These are phyloP conservation scores for Phenganax marumi DNA, from an alignment of 92 coral and sea anemone species.

Conservation along the genomic window DNA sequence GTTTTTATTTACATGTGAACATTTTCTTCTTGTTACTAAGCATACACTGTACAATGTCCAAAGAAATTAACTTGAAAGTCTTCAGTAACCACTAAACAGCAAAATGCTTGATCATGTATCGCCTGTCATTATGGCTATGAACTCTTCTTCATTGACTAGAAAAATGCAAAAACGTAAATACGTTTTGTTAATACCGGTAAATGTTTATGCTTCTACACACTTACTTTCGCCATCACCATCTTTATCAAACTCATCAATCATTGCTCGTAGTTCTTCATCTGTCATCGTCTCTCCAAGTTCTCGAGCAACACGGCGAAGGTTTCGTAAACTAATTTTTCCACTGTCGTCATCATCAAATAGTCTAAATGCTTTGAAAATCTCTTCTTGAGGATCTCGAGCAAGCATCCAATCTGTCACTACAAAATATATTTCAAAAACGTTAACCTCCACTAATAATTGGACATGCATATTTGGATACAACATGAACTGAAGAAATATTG, in stretches of 20 bases:
- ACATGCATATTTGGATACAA: neutral
- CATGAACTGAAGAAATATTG: neutral
- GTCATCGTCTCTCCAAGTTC: slow-evolving; percentile 99
- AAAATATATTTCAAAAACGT: neutral
- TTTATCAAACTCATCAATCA: slow-evolving; percentile 99
- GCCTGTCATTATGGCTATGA: slow-evolving; percentile 99
- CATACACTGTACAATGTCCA: neutral
- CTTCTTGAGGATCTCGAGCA: slow-evolving; percentile 98
- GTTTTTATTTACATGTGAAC: neutral
- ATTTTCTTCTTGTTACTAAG: neutral
- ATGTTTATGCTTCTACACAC: slow-evolving; percentile 15
- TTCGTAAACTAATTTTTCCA: slow-evolving; percentile 95
- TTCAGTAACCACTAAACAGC: neutral
- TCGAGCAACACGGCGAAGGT: slow-evolving; percentile 93
- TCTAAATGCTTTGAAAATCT: slow-evolving; percentile 92
- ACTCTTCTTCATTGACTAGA: slow-evolving; percentile 96
- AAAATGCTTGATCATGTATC: slow-evolving; percentile 66
- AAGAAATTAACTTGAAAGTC: neutral
- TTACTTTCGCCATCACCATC: slow-evolving; percentile 99
- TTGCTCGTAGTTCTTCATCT: slow-evolving; percentile 97
- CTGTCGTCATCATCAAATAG: slow-evolving; percentile 99
- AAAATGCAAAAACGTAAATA: neutral
- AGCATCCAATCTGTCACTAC: slow-evolving; percentile 99
- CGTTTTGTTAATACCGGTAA: neutral
- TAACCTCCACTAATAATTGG: neutral